Evolutionary conservation across 2,113 vertebrate genomes (phyloP).

Genomic region (Antigone vipio): DNA sequence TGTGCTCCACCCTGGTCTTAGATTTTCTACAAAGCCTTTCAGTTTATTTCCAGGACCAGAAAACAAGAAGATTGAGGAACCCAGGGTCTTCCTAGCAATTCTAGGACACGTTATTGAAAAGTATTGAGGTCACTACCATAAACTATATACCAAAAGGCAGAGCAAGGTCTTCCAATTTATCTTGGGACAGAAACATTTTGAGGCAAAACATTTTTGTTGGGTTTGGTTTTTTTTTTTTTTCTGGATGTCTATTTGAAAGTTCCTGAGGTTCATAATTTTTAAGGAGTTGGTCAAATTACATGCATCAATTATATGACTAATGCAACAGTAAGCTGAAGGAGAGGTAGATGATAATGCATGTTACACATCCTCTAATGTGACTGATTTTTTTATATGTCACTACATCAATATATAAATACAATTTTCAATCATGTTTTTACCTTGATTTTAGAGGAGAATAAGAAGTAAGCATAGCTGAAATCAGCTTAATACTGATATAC

Average conservation of each 20-base stretch:
- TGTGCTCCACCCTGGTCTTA: background rate
- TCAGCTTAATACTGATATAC: background rate
- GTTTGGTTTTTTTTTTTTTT: too few relatives aligned
- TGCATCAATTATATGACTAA: background rate
- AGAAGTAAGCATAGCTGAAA: background rate
- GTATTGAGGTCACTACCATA: background rate
- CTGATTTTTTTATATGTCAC: background rate
- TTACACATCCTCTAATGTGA: background rate
- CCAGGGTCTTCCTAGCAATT: background rate
- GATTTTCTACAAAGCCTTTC: background rate
- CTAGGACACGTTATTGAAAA: background rate
- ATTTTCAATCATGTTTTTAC: background rate
- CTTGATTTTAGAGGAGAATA: background rate
- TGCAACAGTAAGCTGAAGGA: background rate
- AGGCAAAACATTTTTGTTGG: background rate
- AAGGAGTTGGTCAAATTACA: rapidly evolving
- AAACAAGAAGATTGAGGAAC: background rate
- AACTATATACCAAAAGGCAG: background rate
- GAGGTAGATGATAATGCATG: background rate
- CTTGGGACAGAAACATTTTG: background rate
- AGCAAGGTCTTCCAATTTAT: background rate
- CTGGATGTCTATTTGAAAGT: background rate
- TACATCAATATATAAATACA: background rate
- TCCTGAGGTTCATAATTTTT: background rate
- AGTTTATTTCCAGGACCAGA: background rate